Percentiles rank a stretch among this genome's conserved stretches.
phyloP scores from a whole-genome alignment of 2,888 invertebrate genomes.

The Pterobdella sp. region DNA sequence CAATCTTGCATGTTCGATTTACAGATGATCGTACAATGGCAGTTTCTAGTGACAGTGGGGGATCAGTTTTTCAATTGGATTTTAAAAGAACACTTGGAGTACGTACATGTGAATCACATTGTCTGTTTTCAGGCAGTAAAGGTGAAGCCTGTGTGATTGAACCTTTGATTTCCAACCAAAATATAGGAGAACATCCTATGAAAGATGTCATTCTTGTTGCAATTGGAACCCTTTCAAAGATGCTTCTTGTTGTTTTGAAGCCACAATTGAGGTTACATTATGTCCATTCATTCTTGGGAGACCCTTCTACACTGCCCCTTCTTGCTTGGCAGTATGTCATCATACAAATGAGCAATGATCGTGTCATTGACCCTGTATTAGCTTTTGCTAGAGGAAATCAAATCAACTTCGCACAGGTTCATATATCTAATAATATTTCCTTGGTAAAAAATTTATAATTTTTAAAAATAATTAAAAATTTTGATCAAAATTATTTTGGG shows the following conservation, averaged over 20 bases:
- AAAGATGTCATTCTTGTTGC: slow-evolving; percentile 73
- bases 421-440: background rate
- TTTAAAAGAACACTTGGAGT: slow-evolving; percentile 77
- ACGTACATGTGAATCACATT: slow-evolving; percentile 74
- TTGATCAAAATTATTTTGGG: background rate
- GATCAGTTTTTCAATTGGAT: slow-evolving; percentile 86
- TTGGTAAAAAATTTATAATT: background rate
- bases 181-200: slow-evolving; percentile 61
- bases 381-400: slow-evolving; percentile 78
- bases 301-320: slow-evolving; percentile 71
- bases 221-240: slow-evolving; percentile 84
- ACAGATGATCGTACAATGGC: slow-evolving; percentile 68
- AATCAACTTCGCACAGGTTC: slow-evolving; percentile 73
- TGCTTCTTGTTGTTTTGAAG: slow-evolving; percentile 68
- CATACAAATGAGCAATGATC: slow-evolving; percentile 60
- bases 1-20: slow-evolving; percentile 69
- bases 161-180: slow-evolving; percentile 58
- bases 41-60: slow-evolving; percentile 79
- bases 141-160: slow-evolving; percentile 80
- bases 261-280: slow-evolving; percentile 64
- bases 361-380: slow-evolving; percentile 70
- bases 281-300: slow-evolving; percentile 42
- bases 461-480: background rate
- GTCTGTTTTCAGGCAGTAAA: slow-evolving; percentile 89
- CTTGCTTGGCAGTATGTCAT: slow-evolving; percentile 85